Conservation (phyloP, 2,113 vertebrate species). For the Tonatia bakeri region DNA sequence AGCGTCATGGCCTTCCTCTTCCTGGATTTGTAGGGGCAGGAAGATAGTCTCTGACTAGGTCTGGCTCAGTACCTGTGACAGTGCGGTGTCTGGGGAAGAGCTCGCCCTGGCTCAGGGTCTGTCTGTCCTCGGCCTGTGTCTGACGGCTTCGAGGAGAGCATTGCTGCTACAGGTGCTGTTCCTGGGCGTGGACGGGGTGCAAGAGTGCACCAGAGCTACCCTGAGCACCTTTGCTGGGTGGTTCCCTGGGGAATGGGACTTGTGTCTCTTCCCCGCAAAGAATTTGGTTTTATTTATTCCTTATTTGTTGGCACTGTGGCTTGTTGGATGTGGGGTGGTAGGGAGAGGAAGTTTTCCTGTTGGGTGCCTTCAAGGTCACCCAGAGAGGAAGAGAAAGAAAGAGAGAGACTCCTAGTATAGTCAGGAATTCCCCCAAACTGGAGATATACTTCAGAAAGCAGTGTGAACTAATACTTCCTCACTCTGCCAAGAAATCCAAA, state of each 20-base stretch:
- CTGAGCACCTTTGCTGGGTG: background rate
- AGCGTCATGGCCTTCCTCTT: background rate
- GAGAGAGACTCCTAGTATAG: background rate
- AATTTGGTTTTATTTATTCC: background rate
- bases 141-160: background rate
- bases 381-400: background rate
- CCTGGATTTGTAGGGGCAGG: background rate
- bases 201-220: background rate
- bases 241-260: slow-evolving; percentile 26
- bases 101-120: background rate
- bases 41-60: background rate
- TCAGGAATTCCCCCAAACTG: slow-evolving; percentile 56
- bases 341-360: background rate
- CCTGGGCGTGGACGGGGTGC: background rate
- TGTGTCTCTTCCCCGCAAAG: background rate
- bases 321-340: background rate
- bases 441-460: slow-evolving; percentile 53
- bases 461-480: slow-evolving; percentile 46
- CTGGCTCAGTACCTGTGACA: background rate
- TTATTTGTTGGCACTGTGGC: background rate
- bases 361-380: slow-evolving; percentile 11
- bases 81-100: background rate
- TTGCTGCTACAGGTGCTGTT: background rate
- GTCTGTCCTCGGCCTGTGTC: background rate
- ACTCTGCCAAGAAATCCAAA: slow-evolving; percentile 64